Evolutionary conservation across 2,797 vertebrate genomes (phyloP), one percentile per base, ranked within the genome.

Genomic region (Galaxias olidus): DNA sequence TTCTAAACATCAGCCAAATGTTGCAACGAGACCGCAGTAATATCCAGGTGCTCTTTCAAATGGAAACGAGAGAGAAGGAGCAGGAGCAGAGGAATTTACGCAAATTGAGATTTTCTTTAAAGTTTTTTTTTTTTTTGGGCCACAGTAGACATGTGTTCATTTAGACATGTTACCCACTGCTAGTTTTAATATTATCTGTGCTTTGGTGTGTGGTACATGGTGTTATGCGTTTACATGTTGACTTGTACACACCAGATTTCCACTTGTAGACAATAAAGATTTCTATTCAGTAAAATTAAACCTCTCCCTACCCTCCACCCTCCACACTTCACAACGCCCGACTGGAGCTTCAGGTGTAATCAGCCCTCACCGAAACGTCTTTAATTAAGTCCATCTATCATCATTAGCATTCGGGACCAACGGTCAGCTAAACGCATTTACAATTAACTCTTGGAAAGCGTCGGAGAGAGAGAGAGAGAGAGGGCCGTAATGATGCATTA

Each of bases 331-430:
- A 65, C 69, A n/a, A n/a, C n/a, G n/a, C 73, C 63, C 30, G 59
- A 73, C 46, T 72, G 59, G 61, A 75, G 72, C 78, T 90, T 85
- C 87, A 91, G 89, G 89, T 90, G 88, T 82, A 86, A 89, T 91
- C 89, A 88, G 86, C 10, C 82, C 73, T 82, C 85, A 84, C 84
- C 92, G 90, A 92, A 89, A 82, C 82, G 81, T 81, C 86, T 89
- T 87, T 92, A 91, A 92, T 93, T 91, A 92, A 90, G 80, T 74
- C 82, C 85, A 92, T 93, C 90, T 80, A 91, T 93, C 92, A 92
- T 91, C 89, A 91, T 93, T 92, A 92, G 89, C 83, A 30, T n/a
- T 41, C 20, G 51, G 61, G 64, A 53, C 72, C 82, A 85, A 88
- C 30, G 87, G 89, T 89, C 89, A 90, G 14, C 83, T 78, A 79